phyloP scores from a whole-genome alignment of 2,113 vertebrate species.

The Plecotus auritus region DNA sequence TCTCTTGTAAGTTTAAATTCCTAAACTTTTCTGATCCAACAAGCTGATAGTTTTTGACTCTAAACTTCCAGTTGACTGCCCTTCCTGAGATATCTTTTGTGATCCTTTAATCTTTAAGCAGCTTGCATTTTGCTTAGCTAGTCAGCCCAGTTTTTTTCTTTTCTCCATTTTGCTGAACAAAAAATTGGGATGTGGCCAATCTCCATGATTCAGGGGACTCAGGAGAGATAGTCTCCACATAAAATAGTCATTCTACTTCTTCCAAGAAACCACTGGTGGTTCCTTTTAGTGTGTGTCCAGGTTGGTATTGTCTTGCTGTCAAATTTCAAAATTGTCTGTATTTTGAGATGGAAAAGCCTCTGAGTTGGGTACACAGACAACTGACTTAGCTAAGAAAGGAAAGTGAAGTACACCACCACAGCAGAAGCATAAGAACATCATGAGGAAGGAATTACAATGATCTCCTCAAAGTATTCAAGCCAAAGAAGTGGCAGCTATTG shows the following conservation, averaged over 20 bases:
- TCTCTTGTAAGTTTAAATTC: background rate
- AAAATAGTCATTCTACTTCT: background rate
- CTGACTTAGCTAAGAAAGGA: background rate
- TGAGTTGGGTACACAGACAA: background rate
- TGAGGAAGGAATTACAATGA: background rate
- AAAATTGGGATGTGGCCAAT: constrained; percentile 43
- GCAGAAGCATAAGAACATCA: background rate
- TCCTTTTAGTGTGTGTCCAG: constrained; percentile 9
- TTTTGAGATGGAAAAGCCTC: constrained; percentile 1
- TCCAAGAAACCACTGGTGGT: background rate
- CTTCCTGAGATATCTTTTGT: constrained; percentile 29
- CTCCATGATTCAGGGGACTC: background rate
- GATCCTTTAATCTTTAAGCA: constrained; percentile 40
- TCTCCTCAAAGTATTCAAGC: background rate
- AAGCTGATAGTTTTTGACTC: background rate
- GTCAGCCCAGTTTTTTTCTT: constrained; percentile 7
- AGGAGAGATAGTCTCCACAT: background rate
- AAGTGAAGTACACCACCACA: background rate
- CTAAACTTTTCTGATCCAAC: background rate
- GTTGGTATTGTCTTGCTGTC: background rate
- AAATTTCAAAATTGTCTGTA: constrained; percentile 11
- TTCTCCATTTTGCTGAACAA: constrained; percentile 67
- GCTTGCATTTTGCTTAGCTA: constrained; percentile 50
- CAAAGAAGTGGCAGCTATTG: background rate
- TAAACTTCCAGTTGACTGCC: background rate